These are phyloP conservation scores for Shargacucullia verbasci DNA, from an alignment of 2,888 invertebrate genomes.

Conservation along the genomic window DNA sequence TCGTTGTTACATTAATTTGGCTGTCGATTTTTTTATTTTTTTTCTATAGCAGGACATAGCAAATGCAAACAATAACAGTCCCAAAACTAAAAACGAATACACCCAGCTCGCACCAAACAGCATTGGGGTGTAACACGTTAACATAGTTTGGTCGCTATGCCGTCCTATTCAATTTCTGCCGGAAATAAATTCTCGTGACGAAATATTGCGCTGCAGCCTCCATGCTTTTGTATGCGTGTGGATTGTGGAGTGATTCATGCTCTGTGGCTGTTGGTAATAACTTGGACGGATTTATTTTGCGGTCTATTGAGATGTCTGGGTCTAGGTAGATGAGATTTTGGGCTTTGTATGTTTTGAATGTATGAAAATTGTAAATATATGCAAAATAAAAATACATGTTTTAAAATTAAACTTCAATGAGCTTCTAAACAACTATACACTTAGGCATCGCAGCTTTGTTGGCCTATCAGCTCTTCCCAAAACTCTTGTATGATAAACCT, in stretches of 20 bases:
- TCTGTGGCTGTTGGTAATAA: constrained; percentile 47
- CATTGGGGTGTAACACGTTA: constrained; percentile 41
- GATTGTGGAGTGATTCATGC: constrained; percentile 55
- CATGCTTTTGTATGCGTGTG: constrained; percentile 55
- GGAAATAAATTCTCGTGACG: constrained; percentile 69
- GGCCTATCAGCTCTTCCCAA: too few relatives aligned
- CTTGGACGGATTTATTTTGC: constrained; percentile 54
- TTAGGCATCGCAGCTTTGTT: too few relatives aligned
- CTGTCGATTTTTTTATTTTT: too few relatives aligned
- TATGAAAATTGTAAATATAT: neutral
- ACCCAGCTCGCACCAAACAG: constrained; percentile 27
- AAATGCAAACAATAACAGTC: constrained; percentile 13
- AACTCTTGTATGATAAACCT: too few relatives aligned
- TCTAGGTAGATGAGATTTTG: constrained; percentile 29
- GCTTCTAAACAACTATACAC: too few relatives aligned
- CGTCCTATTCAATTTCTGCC: constrained; percentile 68
- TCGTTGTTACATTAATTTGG: too few relatives aligned
- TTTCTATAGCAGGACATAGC: neutral
- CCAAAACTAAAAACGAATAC: constrained; percentile 24
- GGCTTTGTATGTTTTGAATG: constrained; percentile 27
- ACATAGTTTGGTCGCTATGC: constrained; percentile 49
- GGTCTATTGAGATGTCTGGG: constrained; percentile 56
- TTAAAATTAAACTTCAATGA: too few relatives aligned
- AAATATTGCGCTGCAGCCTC: constrained; percentile 65
- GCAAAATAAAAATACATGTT: too few relatives aligned